A percentile compares a stretch with the other conserved stretches of the same genome.
phyloP scores from a whole-genome alignment of 37 sponge, comb jelly and placozoan genomes.

The Tethya wilhelma region DNA sequence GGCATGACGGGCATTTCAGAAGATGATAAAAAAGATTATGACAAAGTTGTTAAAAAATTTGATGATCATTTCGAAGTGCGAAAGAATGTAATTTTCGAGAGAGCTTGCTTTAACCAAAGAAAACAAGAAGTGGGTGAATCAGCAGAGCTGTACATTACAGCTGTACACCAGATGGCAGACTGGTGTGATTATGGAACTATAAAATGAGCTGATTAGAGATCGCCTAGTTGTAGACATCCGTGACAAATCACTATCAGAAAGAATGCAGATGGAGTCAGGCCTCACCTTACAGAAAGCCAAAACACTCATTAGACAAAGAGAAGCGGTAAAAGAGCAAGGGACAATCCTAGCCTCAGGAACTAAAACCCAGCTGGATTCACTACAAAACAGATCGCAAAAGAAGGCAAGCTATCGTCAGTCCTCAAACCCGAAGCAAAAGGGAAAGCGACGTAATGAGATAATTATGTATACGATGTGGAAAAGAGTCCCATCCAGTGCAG shows the following conservation, averaged over 20 bases:
- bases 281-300: too few species aligned
- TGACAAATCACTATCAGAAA: too few species aligned
- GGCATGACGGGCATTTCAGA: constrained; percentile 11
- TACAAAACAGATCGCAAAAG: too few species aligned
- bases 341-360: too few species aligned
- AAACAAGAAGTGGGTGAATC: constrained; percentile 5
- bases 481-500: not conserved
- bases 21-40: constrained; percentile 15
- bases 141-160: constrained; percentile 18
- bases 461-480: constrained; percentile 36
- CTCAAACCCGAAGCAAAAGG: too few species aligned
- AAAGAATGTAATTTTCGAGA: constrained; percentile 26
- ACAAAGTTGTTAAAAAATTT: constrained; percentile 15
- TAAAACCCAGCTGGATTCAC: too few species aligned
- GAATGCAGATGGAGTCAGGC: too few species aligned
- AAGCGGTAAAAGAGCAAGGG: too few species aligned
- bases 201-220: too few species aligned
- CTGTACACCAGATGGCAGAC: constrained; percentile 13
- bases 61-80: constrained; percentile 29
- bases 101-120: constrained; percentile 24
- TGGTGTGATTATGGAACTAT: constrained; percentile 10
- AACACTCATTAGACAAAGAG: too few species aligned
- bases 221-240: too few species aligned
- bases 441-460: not conserved
- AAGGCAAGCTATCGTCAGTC: too few species aligned